Conservation (phyloP, 2,113 vertebrate species). For the Cyphomyrus plagiostoma region DNA sequence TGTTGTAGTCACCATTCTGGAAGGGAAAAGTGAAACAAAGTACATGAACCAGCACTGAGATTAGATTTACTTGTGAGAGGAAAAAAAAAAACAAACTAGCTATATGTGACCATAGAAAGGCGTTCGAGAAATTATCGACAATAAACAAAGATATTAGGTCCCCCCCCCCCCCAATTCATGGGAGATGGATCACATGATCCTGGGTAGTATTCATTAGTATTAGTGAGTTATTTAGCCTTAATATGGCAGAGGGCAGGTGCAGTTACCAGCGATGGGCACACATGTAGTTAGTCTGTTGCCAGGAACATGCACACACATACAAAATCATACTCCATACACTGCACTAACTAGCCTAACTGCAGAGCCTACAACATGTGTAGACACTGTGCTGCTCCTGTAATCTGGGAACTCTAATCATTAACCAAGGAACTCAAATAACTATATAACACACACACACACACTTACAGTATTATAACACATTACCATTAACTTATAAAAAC, state of each 20-base stretch:
- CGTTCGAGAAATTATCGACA: background rate
- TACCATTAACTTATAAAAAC: background rate
- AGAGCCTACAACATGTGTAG: background rate
- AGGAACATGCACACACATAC: background rate
- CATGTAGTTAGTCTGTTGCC: background rate
- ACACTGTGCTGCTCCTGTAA: background rate
- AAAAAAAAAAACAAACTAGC: background rate
- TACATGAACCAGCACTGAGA: background rate
- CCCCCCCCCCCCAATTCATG: background rate
- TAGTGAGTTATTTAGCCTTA: background rate
- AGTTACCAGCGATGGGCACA: background rate
- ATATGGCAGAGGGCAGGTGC: background rate
- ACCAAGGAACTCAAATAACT: background rate
- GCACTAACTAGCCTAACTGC: background rate
- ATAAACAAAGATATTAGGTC: background rate
- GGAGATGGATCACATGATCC: background rate
- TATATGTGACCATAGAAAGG: background rate
- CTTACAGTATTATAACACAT: background rate
- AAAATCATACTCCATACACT: background rate
- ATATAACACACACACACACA: background rate
- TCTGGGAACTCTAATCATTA: background rate
- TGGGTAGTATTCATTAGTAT: background rate
- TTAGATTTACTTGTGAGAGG: background rate
- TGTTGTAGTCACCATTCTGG: slow-evolving; percentile 98
- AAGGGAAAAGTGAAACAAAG: background rate